A percentile compares a stretch with the other conserved stretches of the same genome.
These are phyloP conservation scores for Caenorhabditis latens DNA, from an alignment of 1,140 invertebrate species.

Conservation along the genomic window DNA sequence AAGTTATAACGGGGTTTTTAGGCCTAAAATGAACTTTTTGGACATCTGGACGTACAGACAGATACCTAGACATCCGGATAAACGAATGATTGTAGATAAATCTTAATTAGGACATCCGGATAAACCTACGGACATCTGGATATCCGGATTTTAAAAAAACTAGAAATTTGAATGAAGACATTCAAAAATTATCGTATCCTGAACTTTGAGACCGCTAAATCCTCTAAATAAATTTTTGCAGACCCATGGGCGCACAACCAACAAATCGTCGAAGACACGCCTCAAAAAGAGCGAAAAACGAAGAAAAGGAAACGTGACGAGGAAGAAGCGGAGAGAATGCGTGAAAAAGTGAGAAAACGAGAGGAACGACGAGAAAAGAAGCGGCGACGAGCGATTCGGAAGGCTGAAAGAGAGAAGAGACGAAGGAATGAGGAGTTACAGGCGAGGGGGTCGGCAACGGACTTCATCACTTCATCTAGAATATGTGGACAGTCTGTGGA, in stretches of 20 bases:
- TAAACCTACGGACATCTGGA: too few species aligned
- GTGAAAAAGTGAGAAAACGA: constrained; percentile 67
- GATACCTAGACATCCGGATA: not conserved
- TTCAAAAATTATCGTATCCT: too few species aligned
- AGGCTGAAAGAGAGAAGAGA: constrained; percentile 19
- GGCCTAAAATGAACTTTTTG: too few species aligned
- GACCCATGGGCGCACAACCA: constrained; percentile 71
- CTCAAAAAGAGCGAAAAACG: constrained; percentile 67
- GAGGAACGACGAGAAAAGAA: constrained; percentile 79
- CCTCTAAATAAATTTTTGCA: constrained; percentile 56
- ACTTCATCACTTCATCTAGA: constrained; percentile 60
- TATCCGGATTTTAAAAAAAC: too few species aligned
- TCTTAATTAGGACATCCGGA: too few species aligned
- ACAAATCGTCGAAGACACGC: constrained; percentile 82
- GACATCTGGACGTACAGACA: too few species aligned
- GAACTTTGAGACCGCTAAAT: not conserved
- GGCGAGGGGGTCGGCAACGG: constrained; percentile 47
- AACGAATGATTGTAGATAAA: not conserved
- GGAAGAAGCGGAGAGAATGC: constrained; percentile 79
- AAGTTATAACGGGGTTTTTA: too few species aligned
- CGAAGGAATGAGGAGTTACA: constrained; percentile 18
- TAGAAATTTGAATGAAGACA: too few species aligned
- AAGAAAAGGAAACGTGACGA: constrained; percentile 82
- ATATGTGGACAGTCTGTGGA: constrained; percentile 42
- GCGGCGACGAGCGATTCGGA: constrained; percentile 45